Percentiles rank a stretch among this genome's conserved stretches.
These are phyloP conservation scores for Burhinus bistriatus DNA, from an alignment of 2,113 vertebrate genomes.

Conservation along the genomic window DNA sequence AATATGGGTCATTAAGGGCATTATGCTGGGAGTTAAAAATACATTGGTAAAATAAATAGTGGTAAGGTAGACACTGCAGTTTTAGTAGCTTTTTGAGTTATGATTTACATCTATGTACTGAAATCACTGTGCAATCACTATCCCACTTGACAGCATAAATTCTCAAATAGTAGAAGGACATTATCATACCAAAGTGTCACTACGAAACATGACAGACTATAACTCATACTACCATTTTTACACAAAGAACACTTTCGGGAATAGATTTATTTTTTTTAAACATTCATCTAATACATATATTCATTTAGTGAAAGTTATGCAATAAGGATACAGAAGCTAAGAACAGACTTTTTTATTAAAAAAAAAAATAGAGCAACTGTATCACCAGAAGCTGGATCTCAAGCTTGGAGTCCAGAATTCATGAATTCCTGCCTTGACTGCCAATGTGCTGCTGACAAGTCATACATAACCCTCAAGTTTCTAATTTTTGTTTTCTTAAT, in stretches of 20 bases:
- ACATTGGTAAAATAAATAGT: neutral
- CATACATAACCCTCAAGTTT: neutral
- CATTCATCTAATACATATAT: neutral
- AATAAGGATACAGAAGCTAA: neutral
- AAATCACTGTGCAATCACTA: neutral
- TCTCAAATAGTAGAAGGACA: neutral
- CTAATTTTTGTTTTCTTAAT: neutral
- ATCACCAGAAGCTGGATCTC: neutral
- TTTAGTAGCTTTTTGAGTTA: neutral
- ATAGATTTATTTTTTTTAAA: neutral
- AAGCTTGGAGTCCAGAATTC: neutral
- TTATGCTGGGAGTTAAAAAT: neutral
- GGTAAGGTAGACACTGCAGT: neutral
- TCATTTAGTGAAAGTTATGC: neutral
- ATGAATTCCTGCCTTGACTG: neutral
- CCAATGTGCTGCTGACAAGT: neutral
- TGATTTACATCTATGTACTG: neutral
- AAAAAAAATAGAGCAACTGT: neutral
- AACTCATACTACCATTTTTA: neutral
- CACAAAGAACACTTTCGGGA: neutral
- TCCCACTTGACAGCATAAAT: neutral
- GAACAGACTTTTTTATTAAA: neutral
- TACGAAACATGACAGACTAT: neutral
- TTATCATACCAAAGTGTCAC: neutral
- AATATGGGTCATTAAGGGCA: neutral